A percentile compares a stretch with the other conserved stretches of the same genome.
Conservation (phyloP, 2,888 invertebrate species). For the Meandrusa payeni region DNA sequence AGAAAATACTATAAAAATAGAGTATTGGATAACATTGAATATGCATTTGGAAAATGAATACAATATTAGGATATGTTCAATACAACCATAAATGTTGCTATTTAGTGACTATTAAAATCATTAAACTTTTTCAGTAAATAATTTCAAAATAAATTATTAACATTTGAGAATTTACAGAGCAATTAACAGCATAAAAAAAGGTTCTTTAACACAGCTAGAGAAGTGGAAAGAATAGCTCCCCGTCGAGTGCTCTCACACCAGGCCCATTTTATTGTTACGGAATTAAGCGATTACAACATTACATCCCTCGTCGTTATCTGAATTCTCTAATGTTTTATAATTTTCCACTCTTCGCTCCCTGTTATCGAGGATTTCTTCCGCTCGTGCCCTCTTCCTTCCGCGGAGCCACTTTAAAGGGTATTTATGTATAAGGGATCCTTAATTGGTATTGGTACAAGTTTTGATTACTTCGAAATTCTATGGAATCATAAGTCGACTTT, state of each 20-base stretch:
- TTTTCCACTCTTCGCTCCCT: conserved; percentile 66
- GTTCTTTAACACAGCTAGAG: background rate
- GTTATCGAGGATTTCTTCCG: conserved; percentile 74
- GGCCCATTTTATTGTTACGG: conserved; percentile 19
- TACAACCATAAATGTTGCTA: no score
- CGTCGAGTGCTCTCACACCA: conserved; percentile 13
- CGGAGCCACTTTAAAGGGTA: conserved; percentile 66
- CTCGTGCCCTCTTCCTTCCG: conserved; percentile 68
- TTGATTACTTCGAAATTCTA: conserved; percentile 56
- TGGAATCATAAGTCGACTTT: conserved; percentile 30
- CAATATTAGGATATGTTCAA: no score
- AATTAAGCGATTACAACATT: conserved; percentile 49
- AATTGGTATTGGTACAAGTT: conserved; percentile 67
- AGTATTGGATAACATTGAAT: no score
- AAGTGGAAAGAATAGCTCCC: background rate
- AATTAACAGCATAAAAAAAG: no score
- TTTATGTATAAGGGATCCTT: conserved; percentile 70
- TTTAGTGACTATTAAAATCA: no score
- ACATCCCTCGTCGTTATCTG: conserved; percentile 51
- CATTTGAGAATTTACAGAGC: no score
- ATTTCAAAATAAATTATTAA: no score
- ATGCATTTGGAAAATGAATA: no score
- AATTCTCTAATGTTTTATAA: conserved; percentile 62
- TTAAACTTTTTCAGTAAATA: no score
- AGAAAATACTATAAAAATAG: no score